Evolutionary conservation across 1,140 invertebrate genomes (phyloP), one percentile per base, ranked within the genome.

Genomic region (Oppia nitens): DNA sequence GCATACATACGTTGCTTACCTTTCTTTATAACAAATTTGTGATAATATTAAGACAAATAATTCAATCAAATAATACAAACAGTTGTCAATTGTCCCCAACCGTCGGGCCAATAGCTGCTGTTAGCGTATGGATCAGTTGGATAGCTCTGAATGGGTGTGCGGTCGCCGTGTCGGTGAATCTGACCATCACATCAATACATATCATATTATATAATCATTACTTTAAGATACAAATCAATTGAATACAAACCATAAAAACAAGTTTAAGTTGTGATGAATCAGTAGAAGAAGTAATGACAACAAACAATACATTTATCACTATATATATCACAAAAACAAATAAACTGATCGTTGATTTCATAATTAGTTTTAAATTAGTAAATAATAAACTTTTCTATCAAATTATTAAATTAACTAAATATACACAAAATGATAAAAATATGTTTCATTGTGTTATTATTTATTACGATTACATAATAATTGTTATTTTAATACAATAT

Each of bases 1-100:
- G 40, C 26, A 45, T 61, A 63, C 62, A 61, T 61, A 24, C 62
- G 47, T 4, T 52, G 26, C 29, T 62, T 62, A 25, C 62, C 62
- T 17, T 21, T 47, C 60, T 62, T 27, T 49, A 17, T 23, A 23
- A 2, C 24, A 27, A 28, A 28, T 3, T 52, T 17, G 20, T 21
- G 27, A 49, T 40, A 40, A 9, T 9, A 24, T 50, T 29, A 3
- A 52, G 6, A n/a, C 17, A 54, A 20, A 2, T 3, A 20, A 27
- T 40, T 25, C 53, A 45, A 26, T 56, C 17, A 21, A 21, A 49
- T 24, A 4, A 21, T 28, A 58, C 57, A 20, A 47, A 60, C 84
- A 70, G 83, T 81, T 1, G 86, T 89, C 20, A 92, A 70, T 67
- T 87, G 78, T 14, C 84, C 85, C 72, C 77, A 76, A 61, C 80